Evolutionary conservation across 2,797 vertebrate species (phyloP).

Genomic region (Pantherophis vulpinus): DNA sequence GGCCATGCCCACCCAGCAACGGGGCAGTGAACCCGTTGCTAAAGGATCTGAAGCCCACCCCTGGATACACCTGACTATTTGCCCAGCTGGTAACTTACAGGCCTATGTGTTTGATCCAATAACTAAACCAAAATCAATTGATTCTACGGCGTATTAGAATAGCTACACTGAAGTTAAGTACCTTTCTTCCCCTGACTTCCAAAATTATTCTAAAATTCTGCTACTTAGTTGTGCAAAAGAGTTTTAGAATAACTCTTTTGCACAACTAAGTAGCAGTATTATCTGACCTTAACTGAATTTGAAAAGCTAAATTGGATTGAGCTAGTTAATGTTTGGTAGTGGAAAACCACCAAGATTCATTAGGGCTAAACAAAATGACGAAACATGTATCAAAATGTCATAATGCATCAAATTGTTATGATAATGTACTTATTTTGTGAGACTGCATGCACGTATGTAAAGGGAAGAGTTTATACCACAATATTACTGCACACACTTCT

Average conservation of each 20-base stretch:
- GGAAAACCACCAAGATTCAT: background rate
- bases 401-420: background rate
- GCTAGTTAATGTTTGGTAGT: background rate
- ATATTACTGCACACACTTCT: background rate
- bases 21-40: no score
- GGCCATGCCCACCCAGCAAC: no score
- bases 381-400: background rate
- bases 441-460: background rate
- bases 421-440: background rate
- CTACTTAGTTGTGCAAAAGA: background rate
- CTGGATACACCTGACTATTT: background rate
- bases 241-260: background rate
- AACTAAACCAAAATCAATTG: background rate
- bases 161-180: background rate
- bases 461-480: background rate
- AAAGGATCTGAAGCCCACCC: no score
- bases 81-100: background rate
- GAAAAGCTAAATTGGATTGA: background rate
- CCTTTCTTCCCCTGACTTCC: background rate
- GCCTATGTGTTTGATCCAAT: background rate
- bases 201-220: background rate
- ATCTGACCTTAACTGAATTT: background rate
- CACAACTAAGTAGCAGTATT: background rate
- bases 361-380: background rate
- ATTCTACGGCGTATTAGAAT: background rate